These are phyloP conservation scores for Empis stercorea DNA, from an alignment of 2,888 invertebrate species.

Conservation along the genomic window DNA sequence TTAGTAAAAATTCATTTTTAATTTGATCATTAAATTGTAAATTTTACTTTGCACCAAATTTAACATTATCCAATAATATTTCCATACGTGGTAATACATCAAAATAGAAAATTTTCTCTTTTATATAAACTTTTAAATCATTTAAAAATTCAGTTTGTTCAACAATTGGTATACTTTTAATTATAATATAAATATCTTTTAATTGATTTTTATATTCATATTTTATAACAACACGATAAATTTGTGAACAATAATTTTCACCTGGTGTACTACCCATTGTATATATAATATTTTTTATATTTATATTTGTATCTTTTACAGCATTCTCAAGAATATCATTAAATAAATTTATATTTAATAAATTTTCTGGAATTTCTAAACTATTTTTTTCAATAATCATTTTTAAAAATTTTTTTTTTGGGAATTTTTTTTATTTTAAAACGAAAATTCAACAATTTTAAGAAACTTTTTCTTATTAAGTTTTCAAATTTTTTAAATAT, in stretches of 20 bases:
- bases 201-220: slow-evolving; percentile 13
- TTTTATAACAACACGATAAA: slow-evolving; percentile 22
- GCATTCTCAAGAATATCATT: slow-evolving; percentile 23
- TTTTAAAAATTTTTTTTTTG: not conserved
- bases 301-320: slow-evolving; percentile 15
- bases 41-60: slow-evolving; percentile 24
- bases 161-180: slow-evolving; percentile 24
- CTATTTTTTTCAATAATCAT: not conserved
- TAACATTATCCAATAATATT: slow-evolving; percentile 26
- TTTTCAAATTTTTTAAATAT: no score
- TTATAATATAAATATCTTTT: slow-evolving; percentile 21
- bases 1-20: not conserved
- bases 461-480: not conserved
- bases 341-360: slow-evolving; percentile 21
- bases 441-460: not conserved
- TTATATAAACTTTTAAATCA: slow-evolving; percentile 35
- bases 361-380: not conserved
- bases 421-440: no score
- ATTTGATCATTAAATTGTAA: not conserved
- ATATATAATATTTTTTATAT: slow-evolving; percentile 15
- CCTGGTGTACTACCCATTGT: slow-evolving; percentile 23
- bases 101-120: slow-evolving; percentile 32
- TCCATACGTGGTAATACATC: slow-evolving; percentile 33
- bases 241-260: slow-evolving; percentile 30
- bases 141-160: slow-evolving; percentile 21